Conservation (phyloP, 2,797 vertebrate species). For the Amblyraja radiata region DNA sequence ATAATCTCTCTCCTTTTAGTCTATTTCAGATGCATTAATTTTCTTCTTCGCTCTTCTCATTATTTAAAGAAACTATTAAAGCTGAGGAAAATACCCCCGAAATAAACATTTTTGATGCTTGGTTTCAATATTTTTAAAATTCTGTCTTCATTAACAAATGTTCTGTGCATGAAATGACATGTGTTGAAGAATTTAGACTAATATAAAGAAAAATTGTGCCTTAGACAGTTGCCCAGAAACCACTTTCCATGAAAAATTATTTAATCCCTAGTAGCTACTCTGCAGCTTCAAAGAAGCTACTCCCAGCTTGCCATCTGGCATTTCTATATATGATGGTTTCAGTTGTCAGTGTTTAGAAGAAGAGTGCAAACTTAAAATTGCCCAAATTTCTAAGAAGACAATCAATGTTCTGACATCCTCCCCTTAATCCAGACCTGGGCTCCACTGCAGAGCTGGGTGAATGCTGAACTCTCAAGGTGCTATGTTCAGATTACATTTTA, state of each 20-base stretch:
- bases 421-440: background rate
- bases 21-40: background rate
- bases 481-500: background rate
- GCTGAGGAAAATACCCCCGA: background rate
- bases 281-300: background rate
- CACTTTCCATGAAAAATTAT: background rate
- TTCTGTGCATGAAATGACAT: background rate
- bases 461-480: background rate
- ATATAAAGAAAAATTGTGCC: background rate
- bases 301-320: background rate
- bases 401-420: background rate
- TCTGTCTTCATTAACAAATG: background rate
- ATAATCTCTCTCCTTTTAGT: background rate
- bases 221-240: background rate
- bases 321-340: background rate
- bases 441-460: background rate
- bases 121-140: conserved; percentile 19
- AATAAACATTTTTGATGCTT: conserved; percentile 15
- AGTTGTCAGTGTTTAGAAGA: background rate
- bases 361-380: background rate
- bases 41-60: background rate
- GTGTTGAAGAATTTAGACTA: background rate
- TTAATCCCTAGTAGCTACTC: background rate
- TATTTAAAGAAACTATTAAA: background rate
- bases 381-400: background rate